Evolutionary conservation across 2,888 invertebrate genomes (phyloP).

Genomic region (Cephus pulcher): DNA sequence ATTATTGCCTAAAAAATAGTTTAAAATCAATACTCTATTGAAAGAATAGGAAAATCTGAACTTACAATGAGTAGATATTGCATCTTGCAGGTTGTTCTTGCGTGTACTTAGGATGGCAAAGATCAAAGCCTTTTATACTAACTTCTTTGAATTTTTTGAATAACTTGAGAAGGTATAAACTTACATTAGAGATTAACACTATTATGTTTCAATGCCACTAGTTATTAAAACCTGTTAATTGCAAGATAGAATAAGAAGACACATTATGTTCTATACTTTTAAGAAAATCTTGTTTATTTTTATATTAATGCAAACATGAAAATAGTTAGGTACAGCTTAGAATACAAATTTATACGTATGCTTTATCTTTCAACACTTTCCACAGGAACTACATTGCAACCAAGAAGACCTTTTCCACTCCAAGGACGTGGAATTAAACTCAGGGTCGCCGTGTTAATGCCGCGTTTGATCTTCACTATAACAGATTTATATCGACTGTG

Average conservation of each 20-base stretch:
- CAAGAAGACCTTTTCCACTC: slow-evolving; percentile 83
- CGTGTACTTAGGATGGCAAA: not conserved
- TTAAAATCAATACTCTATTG: slow-evolving; percentile 16
- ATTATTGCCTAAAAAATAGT: slow-evolving; percentile 23
- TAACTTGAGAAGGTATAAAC: slow-evolving; percentile 12
- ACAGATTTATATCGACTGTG: slow-evolving; percentile 71
- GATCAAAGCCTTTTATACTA: slow-evolving; percentile 10
- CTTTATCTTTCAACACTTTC: slow-evolving; percentile 64
- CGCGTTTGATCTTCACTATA: slow-evolving; percentile 70
- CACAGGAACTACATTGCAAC: slow-evolving; percentile 74
- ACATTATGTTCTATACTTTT: not conserved
- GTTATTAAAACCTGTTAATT: not conserved
- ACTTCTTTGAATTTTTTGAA: slow-evolving; percentile 21
- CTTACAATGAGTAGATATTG: not conserved
- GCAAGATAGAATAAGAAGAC: not conserved
- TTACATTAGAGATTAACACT: slow-evolving; percentile 27
- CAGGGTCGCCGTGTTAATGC: slow-evolving; percentile 68
- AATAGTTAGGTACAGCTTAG: slow-evolving; percentile 11
- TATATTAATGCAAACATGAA: slow-evolving; percentile 21
- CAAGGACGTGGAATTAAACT: slow-evolving; percentile 79
- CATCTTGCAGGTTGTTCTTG: slow-evolving; percentile 21
- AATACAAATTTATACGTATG: slow-evolving; percentile 13
- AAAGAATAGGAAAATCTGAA: slow-evolving; percentile 2
- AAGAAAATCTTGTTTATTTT: not conserved
- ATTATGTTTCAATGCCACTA: slow-evolving; percentile 30